Evolutionary conservation across 2,888 invertebrate species (phyloP).

Genomic region (Eilema caniola): DNA sequence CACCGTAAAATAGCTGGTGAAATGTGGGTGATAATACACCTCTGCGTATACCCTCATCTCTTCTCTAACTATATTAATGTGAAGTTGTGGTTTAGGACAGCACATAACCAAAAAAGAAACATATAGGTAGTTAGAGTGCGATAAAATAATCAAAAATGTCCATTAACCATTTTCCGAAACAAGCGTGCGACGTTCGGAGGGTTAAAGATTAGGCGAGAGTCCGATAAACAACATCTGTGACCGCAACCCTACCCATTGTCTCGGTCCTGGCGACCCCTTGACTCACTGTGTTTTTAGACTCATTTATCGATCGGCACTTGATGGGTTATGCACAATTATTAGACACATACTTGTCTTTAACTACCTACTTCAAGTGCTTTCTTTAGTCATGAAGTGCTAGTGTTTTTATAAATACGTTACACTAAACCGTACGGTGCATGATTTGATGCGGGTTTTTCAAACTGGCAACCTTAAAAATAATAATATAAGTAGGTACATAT

Average conservation of each 20-base stretch:
- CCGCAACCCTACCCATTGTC: constrained; percentile 69
- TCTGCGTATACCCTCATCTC: neutral
- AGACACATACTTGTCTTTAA: neutral
- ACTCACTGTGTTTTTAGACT: constrained; percentile 60
- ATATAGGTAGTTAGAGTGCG: neutral
- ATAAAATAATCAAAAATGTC: constrained; percentile 28
- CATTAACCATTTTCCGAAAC: constrained; percentile 43
- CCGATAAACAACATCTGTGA: constrained; percentile 84
- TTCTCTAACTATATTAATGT: neutral
- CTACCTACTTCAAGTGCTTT: neutral
- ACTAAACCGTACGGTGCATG: neutral
- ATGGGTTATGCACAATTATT: constrained; percentile 50
- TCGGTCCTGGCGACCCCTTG: constrained; percentile 62
- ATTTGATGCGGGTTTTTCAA: too few species aligned
- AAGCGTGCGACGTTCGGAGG: constrained; percentile 52
- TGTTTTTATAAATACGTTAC: neutral
- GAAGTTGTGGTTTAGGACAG: neutral
- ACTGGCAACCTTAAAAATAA: neutral
- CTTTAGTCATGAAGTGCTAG: neutral
- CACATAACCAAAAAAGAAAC: neutral
- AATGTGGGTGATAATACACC: neutral
- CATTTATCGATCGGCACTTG: constrained; percentile 53
- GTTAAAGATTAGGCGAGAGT: constrained; percentile 68
- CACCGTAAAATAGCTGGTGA: neutral
- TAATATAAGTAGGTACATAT: neutral